Evolutionary conservation across 2,113 vertebrate genomes (phyloP).

Genomic region (Patagioenas fasciata): DNA sequence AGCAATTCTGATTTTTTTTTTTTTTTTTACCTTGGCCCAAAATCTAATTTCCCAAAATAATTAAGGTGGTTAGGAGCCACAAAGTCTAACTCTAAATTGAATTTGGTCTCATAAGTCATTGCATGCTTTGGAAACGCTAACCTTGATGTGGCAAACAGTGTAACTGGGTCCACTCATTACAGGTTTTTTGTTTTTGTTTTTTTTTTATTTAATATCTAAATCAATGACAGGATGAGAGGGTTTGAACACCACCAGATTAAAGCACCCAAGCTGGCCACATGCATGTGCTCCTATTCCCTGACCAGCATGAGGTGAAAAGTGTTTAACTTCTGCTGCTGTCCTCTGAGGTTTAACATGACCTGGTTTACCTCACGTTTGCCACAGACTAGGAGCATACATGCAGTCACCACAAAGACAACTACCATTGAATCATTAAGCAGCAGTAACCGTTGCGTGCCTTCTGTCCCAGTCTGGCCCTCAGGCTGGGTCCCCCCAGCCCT

Average conservation of each 20-base stretch:
- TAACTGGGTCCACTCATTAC: not conserved
- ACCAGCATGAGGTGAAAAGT: not conserved
- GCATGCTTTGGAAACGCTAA: not conserved
- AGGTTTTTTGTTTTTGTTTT: not conserved
- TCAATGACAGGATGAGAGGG: not conserved
- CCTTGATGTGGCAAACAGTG: not conserved
- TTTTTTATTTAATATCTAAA: not conserved
- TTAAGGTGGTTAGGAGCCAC: not conserved
- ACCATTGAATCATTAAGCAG: not conserved
- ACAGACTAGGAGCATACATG: fast-evolving
- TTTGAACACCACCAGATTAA: not conserved
- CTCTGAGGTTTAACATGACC: not conserved
- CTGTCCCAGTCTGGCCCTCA: not conserved
- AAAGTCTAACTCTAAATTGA: conserved; percentile 2
- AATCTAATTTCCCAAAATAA: conserved; percentile 2
- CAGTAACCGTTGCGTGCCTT: not conserved
- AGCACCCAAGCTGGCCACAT: not conserved
- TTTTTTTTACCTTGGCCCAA: not conserved
- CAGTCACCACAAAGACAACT: not conserved
- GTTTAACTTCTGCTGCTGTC: not conserved
- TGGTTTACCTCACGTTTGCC: not conserved
- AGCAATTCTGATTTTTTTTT: not conserved
- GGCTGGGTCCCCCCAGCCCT: not conserved
- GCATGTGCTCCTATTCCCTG: not conserved
- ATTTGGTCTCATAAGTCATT: conserved; percentile 3